Conservation (phyloP, 2,888 invertebrate species). For the Hydrotaea cyrtoneurina region DNA sequence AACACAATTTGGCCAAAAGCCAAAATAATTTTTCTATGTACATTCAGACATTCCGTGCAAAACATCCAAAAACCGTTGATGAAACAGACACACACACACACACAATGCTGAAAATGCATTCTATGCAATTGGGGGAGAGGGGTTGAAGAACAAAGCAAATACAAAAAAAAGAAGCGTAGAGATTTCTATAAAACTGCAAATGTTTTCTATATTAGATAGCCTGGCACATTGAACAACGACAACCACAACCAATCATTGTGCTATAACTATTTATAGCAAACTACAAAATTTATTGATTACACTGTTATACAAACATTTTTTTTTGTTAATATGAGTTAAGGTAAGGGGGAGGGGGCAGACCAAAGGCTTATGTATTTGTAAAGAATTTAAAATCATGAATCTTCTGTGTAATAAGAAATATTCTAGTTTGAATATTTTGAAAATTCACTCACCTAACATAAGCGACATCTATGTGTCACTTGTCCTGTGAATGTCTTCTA, state of each 20-base stretch:
- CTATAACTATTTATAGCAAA: constrained; percentile 32
- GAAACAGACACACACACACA: not conserved
- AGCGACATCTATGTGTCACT: too few species aligned
- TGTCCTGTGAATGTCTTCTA: too few species aligned
- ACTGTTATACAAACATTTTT: not conserved
- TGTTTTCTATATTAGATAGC: not conserved
- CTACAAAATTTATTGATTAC: constrained; percentile 32
- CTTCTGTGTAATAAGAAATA: too few species aligned
- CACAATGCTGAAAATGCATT: constrained; percentile 34
- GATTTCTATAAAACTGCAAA: not conserved
- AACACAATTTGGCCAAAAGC: constrained; percentile 62
- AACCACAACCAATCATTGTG: not conserved
- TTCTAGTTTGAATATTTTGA: too few species aligned
- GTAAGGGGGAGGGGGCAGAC: too few species aligned
- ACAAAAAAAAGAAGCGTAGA: not conserved
- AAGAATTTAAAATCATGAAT: too few species aligned
- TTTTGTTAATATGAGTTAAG: too few species aligned
- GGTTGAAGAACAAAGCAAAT: not conserved
- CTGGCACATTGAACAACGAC: not conserved
- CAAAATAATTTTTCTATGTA: constrained; percentile 33
- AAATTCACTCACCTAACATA: too few species aligned
- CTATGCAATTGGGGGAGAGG: not conserved
- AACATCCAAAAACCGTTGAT: not conserved
- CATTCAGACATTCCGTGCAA: not conserved
- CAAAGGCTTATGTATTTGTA: too few species aligned